A percentile compares a stretch with the other conserved stretches of the same genome.
phyloP scores from a whole-genome alignment of 2,888 invertebrate species.

The Liodrosophila aerea region DNA sequence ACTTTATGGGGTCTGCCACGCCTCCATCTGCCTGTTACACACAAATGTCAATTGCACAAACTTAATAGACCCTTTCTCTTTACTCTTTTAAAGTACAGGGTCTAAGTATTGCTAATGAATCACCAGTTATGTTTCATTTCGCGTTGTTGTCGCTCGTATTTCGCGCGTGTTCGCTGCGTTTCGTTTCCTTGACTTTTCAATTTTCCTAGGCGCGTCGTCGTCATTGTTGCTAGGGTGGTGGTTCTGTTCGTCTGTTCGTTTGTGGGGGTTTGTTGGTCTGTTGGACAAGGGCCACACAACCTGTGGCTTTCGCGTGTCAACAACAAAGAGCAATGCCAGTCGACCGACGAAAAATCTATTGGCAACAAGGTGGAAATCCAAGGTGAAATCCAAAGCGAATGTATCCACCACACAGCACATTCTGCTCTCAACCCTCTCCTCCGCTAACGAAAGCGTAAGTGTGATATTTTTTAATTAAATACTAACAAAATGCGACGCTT shows the following conservation, averaged over 20 bases:
- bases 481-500: conserved; percentile 9
- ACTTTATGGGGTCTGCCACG: neutral
- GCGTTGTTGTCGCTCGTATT: conserved; percentile 14
- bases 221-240: conserved; percentile 13
- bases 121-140: neutral
- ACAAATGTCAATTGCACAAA: neutral
- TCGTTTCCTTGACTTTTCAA: conserved; percentile 35
- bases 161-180: conserved; percentile 40
- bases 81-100: conserved; percentile 8
- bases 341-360: conserved; percentile 6
- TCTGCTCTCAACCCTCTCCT: too few relatives aligned
- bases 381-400: conserved; percentile 20
- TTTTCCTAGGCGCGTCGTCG: conserved; percentile 43
- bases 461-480: conserved; percentile 20
- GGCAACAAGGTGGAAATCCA: too few relatives aligned
- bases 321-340: conserved; percentile 3
- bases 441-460: too few relatives aligned
- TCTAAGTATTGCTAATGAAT: too few relatives aligned
- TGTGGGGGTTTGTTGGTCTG: neutral
- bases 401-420: neutral
- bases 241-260: conserved; percentile 1
- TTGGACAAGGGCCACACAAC: conserved; percentile 23
- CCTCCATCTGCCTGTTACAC: neutral
- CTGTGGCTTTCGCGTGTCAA: conserved; percentile 42
- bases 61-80: neutral